These are phyloP conservation scores for Pyrocoelia pectoralis DNA, from an alignment of 2,888 invertebrate genomes.

Conservation along the genomic window DNA sequence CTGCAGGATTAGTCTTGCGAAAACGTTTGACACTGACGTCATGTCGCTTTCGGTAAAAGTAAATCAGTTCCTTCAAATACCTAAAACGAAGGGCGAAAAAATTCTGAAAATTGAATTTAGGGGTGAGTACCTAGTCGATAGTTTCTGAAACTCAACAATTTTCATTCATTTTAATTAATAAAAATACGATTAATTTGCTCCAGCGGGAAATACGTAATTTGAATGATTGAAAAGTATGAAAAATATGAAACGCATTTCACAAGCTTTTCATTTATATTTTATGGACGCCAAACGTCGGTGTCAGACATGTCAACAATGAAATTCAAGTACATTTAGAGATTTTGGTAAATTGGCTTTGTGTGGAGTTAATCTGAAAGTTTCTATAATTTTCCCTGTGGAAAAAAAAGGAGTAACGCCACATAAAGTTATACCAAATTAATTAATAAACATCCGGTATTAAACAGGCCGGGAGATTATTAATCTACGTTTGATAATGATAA, in stretches of 20 bases:
- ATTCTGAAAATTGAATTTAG: constrained; percentile 76
- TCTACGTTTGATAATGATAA: not conserved
- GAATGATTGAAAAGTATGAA: no score
- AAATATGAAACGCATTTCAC: no score
- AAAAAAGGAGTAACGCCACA: not conserved
- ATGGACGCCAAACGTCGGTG: no score
- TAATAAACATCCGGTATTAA: not conserved
- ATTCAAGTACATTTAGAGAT: no score
- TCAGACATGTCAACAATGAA: no score
- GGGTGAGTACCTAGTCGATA: constrained; percentile 70
- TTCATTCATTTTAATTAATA: constrained; percentile 4
- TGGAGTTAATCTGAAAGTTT: no score
- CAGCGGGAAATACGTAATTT: no score
- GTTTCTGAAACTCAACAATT: not conserved
- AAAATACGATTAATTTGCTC: not conserved
- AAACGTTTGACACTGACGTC: constrained; percentile 32
- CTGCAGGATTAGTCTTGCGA: constrained; percentile 38
- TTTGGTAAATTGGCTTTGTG: no score
- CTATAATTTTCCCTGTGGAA: not conserved
- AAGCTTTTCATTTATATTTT: no score
- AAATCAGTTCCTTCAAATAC: constrained; percentile 70
- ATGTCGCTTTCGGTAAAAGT: constrained; percentile 77
- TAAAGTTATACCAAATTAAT: not conserved
- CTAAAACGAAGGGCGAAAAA: constrained; percentile 73
- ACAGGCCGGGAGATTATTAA: not conserved